Percentiles rank a stretch among this genome's conserved stretches.
Conservation (phyloP, 2,113 vertebrate genomes). For the Phocoena phocoena region DNA sequence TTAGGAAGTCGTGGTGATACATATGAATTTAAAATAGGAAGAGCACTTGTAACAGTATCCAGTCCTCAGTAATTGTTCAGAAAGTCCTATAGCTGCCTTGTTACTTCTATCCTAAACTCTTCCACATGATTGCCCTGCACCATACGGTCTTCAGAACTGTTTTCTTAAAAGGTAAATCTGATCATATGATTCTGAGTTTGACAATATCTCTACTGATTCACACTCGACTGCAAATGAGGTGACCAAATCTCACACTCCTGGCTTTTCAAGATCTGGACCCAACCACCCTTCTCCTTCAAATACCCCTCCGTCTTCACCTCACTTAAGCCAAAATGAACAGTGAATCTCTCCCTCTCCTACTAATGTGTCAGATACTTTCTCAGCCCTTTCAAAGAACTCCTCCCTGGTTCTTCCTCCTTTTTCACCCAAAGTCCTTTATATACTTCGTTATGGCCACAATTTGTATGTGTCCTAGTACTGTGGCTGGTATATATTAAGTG, state of each 20-base stretch:
- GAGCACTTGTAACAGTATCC: neutral
- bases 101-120: neutral
- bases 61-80: neutral
- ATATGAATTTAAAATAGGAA: neutral
- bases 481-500: neutral
- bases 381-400: neutral
- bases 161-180: neutral
- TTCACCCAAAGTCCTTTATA: neutral
- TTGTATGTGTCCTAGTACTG: neutral
- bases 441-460: neutral
- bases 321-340: neutral
- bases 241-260: neutral
- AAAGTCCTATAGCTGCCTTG: neutral
- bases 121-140: neutral
- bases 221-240: neutral
- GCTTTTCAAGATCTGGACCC: neutral
- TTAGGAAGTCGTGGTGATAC: neutral
- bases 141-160: neutral
- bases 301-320: neutral
- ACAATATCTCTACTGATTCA: neutral
- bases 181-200: neutral
- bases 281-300: neutral
- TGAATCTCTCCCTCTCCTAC: neutral
- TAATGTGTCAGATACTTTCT: neutral
- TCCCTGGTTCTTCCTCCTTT: neutral